Conservation (phyloP, 2,113 vertebrate genomes). For the Hemibagrus wyckioides region DNA sequence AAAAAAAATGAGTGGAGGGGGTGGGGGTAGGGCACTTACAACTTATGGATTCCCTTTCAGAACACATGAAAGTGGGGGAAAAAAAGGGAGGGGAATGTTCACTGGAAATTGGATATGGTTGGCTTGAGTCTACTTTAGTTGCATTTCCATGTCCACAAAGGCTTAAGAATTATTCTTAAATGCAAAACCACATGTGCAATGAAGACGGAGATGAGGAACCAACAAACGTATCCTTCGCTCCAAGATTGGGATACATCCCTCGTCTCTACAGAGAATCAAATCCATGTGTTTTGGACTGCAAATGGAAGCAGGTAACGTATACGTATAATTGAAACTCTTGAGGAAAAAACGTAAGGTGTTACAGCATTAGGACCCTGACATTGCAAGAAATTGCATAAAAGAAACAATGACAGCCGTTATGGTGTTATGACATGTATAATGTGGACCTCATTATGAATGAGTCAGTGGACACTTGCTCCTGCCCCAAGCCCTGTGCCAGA, state of each 20-base stretch:
- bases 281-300: slow-evolving; percentile 26
- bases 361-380: not conserved
- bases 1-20: slow-evolving; percentile 37
- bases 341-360: slow-evolving; percentile 9
- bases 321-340: slow-evolving; percentile 25
- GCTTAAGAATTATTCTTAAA: slow-evolving; percentile 58
- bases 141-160: slow-evolving; percentile 56
- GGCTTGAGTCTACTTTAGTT: slow-evolving; percentile 49
- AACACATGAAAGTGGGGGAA: slow-evolving; percentile 51
- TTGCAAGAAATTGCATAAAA: not conserved
- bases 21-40: slow-evolving; percentile 29
- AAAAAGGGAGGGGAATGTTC: slow-evolving; percentile 50
- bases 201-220: slow-evolving; percentile 43
- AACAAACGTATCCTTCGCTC: slow-evolving; percentile 43
- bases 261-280: slow-evolving; percentile 43
- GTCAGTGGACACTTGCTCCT: not conserved
- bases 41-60: slow-evolving; percentile 51
- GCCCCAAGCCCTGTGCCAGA: not conserved
- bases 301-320: slow-evolving; percentile 35
- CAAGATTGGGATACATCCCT: slow-evolving; percentile 41
- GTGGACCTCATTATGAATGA: not conserved
- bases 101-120: slow-evolving; percentile 56
- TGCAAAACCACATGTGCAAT: slow-evolving; percentile 59
- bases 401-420: not conserved
- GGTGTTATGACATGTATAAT: not conserved